A percentile compares a stretch with the other conserved stretches of the same genome.
phyloP scores from a whole-genome alignment of 2,888 invertebrate species.

The Melinaea marsaeus region DNA sequence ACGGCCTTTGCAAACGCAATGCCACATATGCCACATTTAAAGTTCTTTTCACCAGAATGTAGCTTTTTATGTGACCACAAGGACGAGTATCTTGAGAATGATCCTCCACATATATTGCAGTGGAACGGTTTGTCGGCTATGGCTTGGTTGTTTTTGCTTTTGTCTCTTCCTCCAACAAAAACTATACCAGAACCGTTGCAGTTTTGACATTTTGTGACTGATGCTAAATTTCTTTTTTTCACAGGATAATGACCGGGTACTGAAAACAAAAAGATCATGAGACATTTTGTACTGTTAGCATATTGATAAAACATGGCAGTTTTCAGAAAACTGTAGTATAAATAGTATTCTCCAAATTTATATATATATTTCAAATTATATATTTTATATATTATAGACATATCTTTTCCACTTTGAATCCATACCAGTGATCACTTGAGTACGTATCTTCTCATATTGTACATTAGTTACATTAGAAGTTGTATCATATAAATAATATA shows the following conservation, averaged over 20 bases:
- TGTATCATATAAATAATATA: too few relatives aligned
- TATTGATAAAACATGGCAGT: too few relatives aligned
- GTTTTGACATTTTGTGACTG: slow-evolving; percentile 92
- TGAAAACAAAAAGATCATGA: slow-evolving; percentile 36
- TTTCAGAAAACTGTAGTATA: too few relatives aligned
- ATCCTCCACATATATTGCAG: slow-evolving; percentile 91
- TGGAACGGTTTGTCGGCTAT: slow-evolving; percentile 89
- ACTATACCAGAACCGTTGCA: slow-evolving; percentile 93
- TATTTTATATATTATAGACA: too few relatives aligned
- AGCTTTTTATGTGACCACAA: slow-evolving; percentile 93
- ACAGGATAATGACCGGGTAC: slow-evolving; percentile 85
- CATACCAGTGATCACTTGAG: too few relatives aligned
- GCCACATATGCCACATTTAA: slow-evolving; percentile 92
- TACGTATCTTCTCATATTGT: too few relatives aligned
- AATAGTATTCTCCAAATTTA: too few relatives aligned
- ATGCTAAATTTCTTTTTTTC: slow-evolving; percentile 88
- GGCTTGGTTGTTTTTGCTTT: slow-evolving; percentile 77
- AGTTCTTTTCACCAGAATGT: slow-evolving; percentile 89
- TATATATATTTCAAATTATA: too few relatives aligned
- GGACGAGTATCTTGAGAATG: slow-evolving; percentile 90
- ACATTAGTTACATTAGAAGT: too few relatives aligned
- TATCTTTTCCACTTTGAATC: too few relatives aligned
- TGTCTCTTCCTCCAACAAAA: slow-evolving; percentile 82
- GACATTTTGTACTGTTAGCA: neutral
- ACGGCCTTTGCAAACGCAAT: slow-evolving; percentile 93